phyloP scores from a whole-genome alignment of 1,140 invertebrate species.

The Frieseomelitta varia region DNA sequence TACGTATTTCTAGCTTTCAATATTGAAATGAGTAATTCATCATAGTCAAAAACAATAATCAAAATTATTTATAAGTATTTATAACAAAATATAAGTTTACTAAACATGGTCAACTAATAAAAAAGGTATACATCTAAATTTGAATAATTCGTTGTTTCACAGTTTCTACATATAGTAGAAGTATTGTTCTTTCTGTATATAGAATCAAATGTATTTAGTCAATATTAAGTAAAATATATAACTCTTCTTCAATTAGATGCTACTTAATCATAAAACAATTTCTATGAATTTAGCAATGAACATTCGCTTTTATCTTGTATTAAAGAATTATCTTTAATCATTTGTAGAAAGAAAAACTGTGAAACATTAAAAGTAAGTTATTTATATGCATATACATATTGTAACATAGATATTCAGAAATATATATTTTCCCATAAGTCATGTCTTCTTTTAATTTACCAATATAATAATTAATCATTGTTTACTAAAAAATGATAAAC shows the following conservation, averaged over 20 bases:
- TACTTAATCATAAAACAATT: not conserved
- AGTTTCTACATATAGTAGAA: slow-evolving; percentile 6
- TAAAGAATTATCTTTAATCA: slow-evolving; percentile 38
- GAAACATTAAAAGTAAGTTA: slow-evolving; percentile 55
- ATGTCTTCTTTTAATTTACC: not conserved
- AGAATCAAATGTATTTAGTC: not conserved
- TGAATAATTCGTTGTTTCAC: slow-evolving; percentile 17
- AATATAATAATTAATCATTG: not conserved
- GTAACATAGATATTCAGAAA: slow-evolving; percentile 65
- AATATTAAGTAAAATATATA: not conserved
- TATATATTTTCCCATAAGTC: slow-evolving; percentile 69
- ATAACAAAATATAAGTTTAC: slow-evolving; percentile 8
- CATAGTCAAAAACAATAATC: slow-evolving; percentile 35
- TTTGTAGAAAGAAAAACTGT: slow-evolving; percentile 30
- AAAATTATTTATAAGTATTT: slow-evolving; percentile 38
- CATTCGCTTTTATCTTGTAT: slow-evolving; percentile 41
- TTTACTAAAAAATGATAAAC: not conserved
- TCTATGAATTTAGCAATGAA: slow-evolving; percentile 18
- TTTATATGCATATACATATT: slow-evolving; percentile 42
- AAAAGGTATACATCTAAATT: not conserved
- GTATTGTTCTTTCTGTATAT: not conserved
- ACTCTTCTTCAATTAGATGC: not conserved
- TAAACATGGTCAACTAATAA: not conserved
- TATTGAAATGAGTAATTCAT: not conserved
- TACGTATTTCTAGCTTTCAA: not conserved